Base-by-base conservation (phyloP, 2,113 vertebrate species). In the Nyctereutes procyonoides region DNA sequence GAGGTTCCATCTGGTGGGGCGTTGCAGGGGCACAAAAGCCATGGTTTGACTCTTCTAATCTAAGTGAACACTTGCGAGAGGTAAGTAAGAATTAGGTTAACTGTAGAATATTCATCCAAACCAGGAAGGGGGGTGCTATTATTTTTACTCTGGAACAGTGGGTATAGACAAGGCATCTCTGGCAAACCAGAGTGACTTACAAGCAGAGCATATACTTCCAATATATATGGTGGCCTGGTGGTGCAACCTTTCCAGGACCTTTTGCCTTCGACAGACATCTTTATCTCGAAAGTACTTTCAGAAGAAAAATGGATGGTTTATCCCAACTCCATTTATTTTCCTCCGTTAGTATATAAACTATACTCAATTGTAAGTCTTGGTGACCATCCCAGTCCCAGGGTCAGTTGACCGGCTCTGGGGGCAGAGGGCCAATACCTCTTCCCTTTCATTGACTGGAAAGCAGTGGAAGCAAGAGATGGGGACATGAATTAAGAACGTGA, bases 261-360 rank as follows among this genome's bases (percentile, higher is more conserved):
- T 71, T 12, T 38, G 20, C 38, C 17, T 74, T 90, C 83, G 11
- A 83, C 35, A 32, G 20, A 5, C 24, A 84, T 77, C 19, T 51
- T 82, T 93, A 81, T n/a, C 43, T 95, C 85, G 5, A 67, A 81
- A 60, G 30, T 76, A 12, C 62, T 84, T 92, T 74, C 63, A 81
- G 28, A 65, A 43, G 48, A 81, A 69, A 67, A 84, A 48, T 22
- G 10, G 10, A 16, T 69, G 38, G 12, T 73, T 35, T 87, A 55
- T 73, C n/a, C 9, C 38, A 80, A 13, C 12, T 90, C 4, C 24
- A 16, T 91, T 93, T 74, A 28, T 3, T 97, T 87, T 63, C 43
- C 53, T 56, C 85, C 2, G 19, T 93, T 73, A 92, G 20, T 86
- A 58, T 6, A 26, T 67, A 62, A 67, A 62, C 6, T 63, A n/a